These are phyloP conservation scores for Eufriesea mexicana DNA, from an alignment of 1,140 invertebrate species.

Conservation along the genomic window DNA sequence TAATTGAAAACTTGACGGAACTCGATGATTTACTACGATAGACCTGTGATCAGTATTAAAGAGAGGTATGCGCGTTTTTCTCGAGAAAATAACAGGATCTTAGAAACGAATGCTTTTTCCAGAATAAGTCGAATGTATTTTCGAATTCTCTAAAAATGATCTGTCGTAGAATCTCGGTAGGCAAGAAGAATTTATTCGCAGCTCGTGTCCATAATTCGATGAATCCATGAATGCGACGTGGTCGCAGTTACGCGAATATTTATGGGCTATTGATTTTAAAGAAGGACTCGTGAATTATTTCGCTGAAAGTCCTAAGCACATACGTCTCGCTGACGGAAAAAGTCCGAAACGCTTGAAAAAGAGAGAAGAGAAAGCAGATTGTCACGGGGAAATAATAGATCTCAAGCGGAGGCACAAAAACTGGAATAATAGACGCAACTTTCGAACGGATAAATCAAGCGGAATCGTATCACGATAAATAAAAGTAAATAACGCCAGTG, in stretches of 20 bases:
- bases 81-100: background rate
- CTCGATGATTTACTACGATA: no score
- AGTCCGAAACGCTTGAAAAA: slow-evolving; percentile 37
- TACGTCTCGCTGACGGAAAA: slow-evolving; percentile 33
- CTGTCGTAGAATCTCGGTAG: background rate
- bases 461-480: slow-evolving; percentile 63
- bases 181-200: background rate
- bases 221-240: slow-evolving; percentile 11
- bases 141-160: background rate
- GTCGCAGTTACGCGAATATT: slow-evolving; percentile 14
- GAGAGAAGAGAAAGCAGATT: slow-evolving; percentile 58
- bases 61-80: background rate
- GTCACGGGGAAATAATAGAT: slow-evolving; percentile 67
- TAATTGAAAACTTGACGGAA: no score
- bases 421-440: slow-evolving; percentile 66
- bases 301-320: slow-evolving; percentile 17
- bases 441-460: slow-evolving; percentile 65
- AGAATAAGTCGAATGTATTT: background rate
- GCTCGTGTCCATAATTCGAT: background rate
- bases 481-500: slow-evolving; percentile 66
- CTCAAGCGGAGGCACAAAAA: slow-evolving; percentile 52
- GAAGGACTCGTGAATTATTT: slow-evolving; percentile 43
- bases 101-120: background rate
- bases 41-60: background rate
- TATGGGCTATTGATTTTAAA: slow-evolving; percentile 32